phyloP scores from a whole-genome alignment of 2,888 invertebrate genomes.

The Drosophila hamatofila region DNA sequence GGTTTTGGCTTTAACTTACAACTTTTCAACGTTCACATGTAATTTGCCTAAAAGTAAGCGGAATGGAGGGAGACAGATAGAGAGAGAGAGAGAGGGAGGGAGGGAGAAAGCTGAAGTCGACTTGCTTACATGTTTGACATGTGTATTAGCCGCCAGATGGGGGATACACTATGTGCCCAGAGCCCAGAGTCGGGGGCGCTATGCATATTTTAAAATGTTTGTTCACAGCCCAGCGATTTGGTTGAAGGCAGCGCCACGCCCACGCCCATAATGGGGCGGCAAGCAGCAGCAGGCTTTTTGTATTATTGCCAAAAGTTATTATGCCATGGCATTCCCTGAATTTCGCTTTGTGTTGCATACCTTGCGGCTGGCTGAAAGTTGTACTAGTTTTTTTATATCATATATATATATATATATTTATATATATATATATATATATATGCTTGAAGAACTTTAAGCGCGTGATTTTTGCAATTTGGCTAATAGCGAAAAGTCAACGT shows the following conservation, averaged over 20 bases:
- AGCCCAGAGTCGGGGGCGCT: constrained; percentile 14
- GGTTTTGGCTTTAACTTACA: constrained; percentile 22
- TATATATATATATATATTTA: not conserved
- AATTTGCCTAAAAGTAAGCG: constrained; percentile 51
- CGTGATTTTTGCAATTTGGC: constrained; percentile 71
- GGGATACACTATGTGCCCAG: constrained; percentile 1
- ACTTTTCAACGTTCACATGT: not conserved
- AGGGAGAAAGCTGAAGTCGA: not conserved
- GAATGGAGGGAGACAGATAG: not conserved
- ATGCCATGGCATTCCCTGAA: constrained; percentile 59
- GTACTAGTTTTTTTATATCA: constrained; percentile 18
- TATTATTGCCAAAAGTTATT: constrained; percentile 78
- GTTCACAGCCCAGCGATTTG: constrained; percentile 58
- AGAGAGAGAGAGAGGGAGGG: not conserved
- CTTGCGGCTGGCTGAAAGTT: constrained; percentile 61
- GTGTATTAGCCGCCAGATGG: constrained; percentile 56
- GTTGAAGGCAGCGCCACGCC: constrained; percentile 27
- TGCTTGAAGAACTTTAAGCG: constrained; percentile 59
- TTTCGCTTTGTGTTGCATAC: constrained; percentile 61
- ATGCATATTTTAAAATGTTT: constrained; percentile 62
- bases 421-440: not conserved
- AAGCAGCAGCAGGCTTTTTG: constrained; percentile 60
- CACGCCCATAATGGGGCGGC: constrained; percentile 33
- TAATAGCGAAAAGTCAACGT: constrained; percentile 68
- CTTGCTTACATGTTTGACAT: constrained; percentile 55